Evolutionary conservation across 2,797 vertebrate species (phyloP).

Genomic region (Aeoliscus strigatus): DNA sequence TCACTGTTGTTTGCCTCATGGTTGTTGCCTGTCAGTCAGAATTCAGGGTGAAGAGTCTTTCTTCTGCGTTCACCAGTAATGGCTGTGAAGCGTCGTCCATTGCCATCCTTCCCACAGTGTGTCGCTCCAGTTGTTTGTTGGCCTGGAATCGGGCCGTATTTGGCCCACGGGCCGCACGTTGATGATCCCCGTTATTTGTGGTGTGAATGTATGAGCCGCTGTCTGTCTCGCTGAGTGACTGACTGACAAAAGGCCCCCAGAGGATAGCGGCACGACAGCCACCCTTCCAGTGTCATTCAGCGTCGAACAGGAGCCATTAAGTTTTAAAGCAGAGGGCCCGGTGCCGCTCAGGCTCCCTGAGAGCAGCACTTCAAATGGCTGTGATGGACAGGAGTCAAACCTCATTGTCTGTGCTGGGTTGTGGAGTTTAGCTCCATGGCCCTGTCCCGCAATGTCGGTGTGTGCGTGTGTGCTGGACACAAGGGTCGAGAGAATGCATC

Average conservation of each 20-base stretch:
- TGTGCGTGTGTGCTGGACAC: constrained; percentile 47
- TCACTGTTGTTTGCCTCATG: too few species aligned
- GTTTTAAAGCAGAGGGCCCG: constrained; percentile 67
- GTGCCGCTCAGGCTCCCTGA: constrained; percentile 42
- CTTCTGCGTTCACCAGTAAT: too few species aligned
- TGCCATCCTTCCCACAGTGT: too few species aligned
- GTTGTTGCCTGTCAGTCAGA: too few species aligned
- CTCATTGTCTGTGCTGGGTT: constrained; percentile 41
- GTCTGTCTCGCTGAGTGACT: constrained; percentile 48
- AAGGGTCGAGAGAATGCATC: constrained; percentile 66
- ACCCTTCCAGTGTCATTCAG: constrained; percentile 68
- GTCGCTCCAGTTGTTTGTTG: too few species aligned
- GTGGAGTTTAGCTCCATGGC: constrained; percentile 41
- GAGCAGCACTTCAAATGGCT: constrained; percentile 52
- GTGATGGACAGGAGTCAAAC: constrained; percentile 70
- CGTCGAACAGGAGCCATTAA: constrained; percentile 64
- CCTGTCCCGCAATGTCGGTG: constrained; percentile 41
- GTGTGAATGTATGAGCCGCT: constrained; percentile 30
- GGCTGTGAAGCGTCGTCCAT: too few species aligned
- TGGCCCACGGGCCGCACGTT: too few species aligned
- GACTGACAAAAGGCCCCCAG: constrained; percentile 60
- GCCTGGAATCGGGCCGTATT: too few species aligned
- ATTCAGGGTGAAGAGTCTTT: too few species aligned
- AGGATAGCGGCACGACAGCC: constrained; percentile 60
- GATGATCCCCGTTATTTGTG: too few species aligned